Evolutionary conservation across 1,140 invertebrate species (phyloP).

Genomic region (Heliconius eleuchia): DNA sequence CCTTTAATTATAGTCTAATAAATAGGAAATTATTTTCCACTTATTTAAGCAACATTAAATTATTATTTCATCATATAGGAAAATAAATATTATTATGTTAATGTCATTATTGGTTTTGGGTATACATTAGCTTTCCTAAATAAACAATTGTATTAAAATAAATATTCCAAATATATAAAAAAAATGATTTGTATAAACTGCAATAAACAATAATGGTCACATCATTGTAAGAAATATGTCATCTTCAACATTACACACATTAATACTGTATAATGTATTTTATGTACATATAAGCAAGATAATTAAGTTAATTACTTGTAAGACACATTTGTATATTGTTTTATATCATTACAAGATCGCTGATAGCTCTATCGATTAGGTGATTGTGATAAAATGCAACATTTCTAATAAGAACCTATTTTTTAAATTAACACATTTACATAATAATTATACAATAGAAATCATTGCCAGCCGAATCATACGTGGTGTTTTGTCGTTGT

Average conservation of each 20-base stretch:
- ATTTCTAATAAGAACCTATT: neutral
- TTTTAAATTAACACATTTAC: neutral
- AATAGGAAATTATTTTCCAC: too few species aligned
- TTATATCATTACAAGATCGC: neutral
- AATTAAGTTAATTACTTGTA: neutral
- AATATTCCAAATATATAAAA: neutral
- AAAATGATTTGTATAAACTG: neutral
- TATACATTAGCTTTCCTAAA: too few species aligned
- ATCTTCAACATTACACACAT: neutral
- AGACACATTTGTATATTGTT: neutral
- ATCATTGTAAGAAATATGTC: neutral
- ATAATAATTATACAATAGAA: neutral
- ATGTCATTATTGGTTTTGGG: too few species aligned
- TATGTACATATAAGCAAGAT: neutral
- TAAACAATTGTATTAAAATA: too few species aligned
- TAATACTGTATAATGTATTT: neutral
- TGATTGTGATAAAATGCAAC: neutral
- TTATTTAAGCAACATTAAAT: too few species aligned
- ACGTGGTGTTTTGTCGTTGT: slow-evolving; percentile 19
- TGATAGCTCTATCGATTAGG: neutral
- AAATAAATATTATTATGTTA: too few species aligned
- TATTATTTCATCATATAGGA: too few species aligned
- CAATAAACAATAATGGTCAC: neutral
- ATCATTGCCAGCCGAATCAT: neutral
- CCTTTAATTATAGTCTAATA: too few species aligned